phyloP scores from a whole-genome alignment of 1,140 invertebrate genomes.

The Pseudoatta argentina region DNA sequence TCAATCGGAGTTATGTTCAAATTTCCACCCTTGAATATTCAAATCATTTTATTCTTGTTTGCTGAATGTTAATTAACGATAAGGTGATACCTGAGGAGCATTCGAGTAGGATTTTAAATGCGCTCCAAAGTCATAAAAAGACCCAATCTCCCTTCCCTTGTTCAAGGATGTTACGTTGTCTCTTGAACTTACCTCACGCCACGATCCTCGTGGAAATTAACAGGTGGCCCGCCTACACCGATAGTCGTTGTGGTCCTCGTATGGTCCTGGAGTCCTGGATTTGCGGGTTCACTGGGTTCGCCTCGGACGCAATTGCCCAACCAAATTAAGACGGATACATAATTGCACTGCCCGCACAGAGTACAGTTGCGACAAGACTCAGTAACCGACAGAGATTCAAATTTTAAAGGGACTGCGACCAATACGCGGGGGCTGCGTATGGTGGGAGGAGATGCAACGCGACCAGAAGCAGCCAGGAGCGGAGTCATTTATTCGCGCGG shows the following conservation, averaged over 20 bases:
- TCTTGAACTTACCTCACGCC: not conserved
- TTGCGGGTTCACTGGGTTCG: not conserved
- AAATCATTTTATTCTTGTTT: no score
- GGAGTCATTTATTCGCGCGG: not conserved
- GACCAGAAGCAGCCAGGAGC: not conserved
- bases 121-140: no score
- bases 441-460: conserved; percentile 42
- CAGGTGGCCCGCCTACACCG: not conserved
- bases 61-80: no score
- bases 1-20: not conserved
- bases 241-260: not conserved
- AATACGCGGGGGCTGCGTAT: conserved; percentile 35
- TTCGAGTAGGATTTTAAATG: no score
- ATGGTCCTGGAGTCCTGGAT: not conserved
- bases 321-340: not conserved
- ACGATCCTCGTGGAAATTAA: not conserved
- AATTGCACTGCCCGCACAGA: not conserved
- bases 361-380: not conserved
- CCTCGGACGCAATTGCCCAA: not conserved
- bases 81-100: no score
- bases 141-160: not conserved
- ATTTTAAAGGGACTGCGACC: conserved; percentile 67
- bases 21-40: no score
- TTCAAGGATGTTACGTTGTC: not conserved
- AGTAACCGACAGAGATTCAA: conserved; percentile 69